Evolutionary conservation across 2,888 invertebrate genomes (phyloP), one percentile per base, ranked within the genome.

Genomic region (Eucera pruinosa): DNA sequence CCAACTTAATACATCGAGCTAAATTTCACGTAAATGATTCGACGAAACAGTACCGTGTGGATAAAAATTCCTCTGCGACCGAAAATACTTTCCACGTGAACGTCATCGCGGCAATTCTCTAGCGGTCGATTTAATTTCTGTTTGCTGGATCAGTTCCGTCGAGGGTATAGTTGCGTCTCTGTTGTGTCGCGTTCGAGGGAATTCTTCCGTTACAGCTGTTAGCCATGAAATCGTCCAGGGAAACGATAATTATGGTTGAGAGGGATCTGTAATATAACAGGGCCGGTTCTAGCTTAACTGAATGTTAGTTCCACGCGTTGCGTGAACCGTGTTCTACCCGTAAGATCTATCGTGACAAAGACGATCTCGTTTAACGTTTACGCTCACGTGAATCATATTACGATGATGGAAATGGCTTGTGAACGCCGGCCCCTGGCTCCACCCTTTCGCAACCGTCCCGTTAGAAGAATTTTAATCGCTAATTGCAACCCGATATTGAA

Each of bases 301-400:
- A 71, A 66, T 43, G 71, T 66, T 55, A 43, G 57, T 67, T 52
- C 66, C 15, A 30, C 23, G 13, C 43, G 27, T 64, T 50, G 52
- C 66, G 62, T 57, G 72, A 23, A 27, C 47, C 23, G 20, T 27
- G 70, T 11, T 18, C 27, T 6, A 23, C 2, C 4, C 23, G 33
- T 27, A 36, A 33, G 39, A 23, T 64, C 58, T 58, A 52, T 15
- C 55, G 65, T 70, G 65, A 75, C 70, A n/a, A 25, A 15, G 20
- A 43, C 67, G 45, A 45, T 61, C 65, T 55, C 45, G 45, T 39
- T 25, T n/a, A 27, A 74, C 52, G 48, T 33, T 55, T 23, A 20
- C 39, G 11, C 23, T 45, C 62, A 50, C 41, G 61, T 52, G 61
- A 50, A 62, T 39, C 61, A 20, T 45, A 45, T 61, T 68, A 39